Conservation (phyloP, 2,888 invertebrate species). For the Phyllotreta cruciferae region DNA sequence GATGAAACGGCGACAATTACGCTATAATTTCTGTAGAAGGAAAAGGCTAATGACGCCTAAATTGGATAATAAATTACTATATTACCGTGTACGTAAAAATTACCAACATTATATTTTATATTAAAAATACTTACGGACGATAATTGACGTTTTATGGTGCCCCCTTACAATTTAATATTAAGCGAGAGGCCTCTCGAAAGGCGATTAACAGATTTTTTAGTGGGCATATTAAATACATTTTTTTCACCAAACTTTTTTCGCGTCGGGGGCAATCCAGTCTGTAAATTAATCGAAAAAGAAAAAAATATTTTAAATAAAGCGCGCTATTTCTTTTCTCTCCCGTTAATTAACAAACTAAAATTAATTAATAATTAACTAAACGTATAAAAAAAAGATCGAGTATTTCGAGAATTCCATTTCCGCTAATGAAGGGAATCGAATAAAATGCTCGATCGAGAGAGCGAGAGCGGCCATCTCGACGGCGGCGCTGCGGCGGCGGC, state of each 20-base stretch:
- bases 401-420: neutral
- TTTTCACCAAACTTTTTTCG: no score
- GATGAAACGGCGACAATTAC: conserved; percentile 23
- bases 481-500: neutral
- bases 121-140: conserved; percentile 1
- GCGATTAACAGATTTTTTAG: no score
- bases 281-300: no score
- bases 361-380: conserved; percentile 1
- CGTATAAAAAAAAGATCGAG: neutral
- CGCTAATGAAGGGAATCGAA: conserved; percentile 7
- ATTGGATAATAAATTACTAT: conserved; percentile 17
- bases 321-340: neutral
- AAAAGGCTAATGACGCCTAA: conserved; percentile 18
- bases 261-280: no score
- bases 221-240: no score
- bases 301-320: neutral
- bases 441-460: conserved; percentile 2
- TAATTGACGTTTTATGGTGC: conserved; percentile 6
- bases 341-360: conserved; percentile 8
- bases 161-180: neutral
- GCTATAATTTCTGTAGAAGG: conserved; percentile 17
- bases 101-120: conserved; percentile 15
- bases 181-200: no score
- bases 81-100: conserved; percentile 14
- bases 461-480: neutral